phyloP scores from a whole-genome alignment of 2,888 invertebrate species.

The Mimas tiliae region DNA sequence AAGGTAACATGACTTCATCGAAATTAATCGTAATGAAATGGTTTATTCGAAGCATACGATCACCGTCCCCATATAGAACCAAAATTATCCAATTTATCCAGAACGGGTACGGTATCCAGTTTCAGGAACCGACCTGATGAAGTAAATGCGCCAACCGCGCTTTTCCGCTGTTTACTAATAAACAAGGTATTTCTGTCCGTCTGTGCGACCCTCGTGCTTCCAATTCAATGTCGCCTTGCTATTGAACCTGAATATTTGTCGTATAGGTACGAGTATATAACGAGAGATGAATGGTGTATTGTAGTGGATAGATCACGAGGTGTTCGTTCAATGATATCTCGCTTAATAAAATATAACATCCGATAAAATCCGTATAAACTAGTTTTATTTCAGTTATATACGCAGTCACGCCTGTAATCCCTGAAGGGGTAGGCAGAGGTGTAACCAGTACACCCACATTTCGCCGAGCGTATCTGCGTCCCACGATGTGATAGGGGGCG shows the following conservation, averaged over 20 bases:
- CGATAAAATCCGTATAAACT: no score
- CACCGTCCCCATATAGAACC: conserved; percentile 47
- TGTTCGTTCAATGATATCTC: no score
- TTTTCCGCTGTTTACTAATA: conserved; percentile 45
- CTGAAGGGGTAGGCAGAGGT: no score
- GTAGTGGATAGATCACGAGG: background rate
- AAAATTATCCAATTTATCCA: conserved; percentile 51
- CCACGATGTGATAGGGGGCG: no score
- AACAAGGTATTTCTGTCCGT: conserved; percentile 44
- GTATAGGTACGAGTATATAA: background rate
- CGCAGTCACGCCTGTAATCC: no score
- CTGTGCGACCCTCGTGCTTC: conserved; percentile 44
- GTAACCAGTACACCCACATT: no score
- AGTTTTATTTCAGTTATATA: no score
- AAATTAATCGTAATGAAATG: background rate
- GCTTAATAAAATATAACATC: no score
- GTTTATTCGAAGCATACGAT: conserved; percentile 15
- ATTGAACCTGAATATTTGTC: conserved; percentile 42
- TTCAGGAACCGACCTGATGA: conserved; percentile 56
- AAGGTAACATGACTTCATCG: conserved; percentile 11
- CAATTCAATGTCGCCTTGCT: conserved; percentile 53
- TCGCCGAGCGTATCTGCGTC: no score
- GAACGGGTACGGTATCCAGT: conserved; percentile 35
- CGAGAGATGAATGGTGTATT: background rate
- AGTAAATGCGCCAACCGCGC: conserved; percentile 50